Evolutionary conservation across 1,140 invertebrate species (phyloP).

Genomic region (Heliconius hewitsoni): DNA sequence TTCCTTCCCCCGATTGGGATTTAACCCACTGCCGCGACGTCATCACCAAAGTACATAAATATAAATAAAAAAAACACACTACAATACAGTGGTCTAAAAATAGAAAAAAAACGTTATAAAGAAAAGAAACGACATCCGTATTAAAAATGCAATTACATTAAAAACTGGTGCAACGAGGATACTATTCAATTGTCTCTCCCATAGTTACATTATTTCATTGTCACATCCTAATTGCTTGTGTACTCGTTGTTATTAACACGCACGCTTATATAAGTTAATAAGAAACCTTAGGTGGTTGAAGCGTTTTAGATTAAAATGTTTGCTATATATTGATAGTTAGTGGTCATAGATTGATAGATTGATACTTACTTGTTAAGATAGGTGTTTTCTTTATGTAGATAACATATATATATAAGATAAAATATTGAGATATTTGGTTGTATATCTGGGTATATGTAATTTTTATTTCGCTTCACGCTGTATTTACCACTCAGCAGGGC

Average conservation of each 20-base stretch:
- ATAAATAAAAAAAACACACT: too few relatives aligned
- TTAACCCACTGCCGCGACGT: too few relatives aligned
- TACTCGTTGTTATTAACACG: slow-evolving; percentile 2
- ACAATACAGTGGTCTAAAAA: background rate
- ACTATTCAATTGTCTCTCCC: background rate
- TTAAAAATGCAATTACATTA: background rate
- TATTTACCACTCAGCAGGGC: background rate
- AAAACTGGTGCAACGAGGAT: slow-evolving; percentile 10
- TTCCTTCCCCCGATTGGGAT: too few relatives aligned
- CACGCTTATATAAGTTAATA: slow-evolving; percentile 9
- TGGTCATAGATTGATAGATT: too few relatives aligned
- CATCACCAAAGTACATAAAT: too few relatives aligned
- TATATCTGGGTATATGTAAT: background rate
- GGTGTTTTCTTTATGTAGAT: too few relatives aligned
- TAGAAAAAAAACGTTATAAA: background rate
- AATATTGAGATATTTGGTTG: too few relatives aligned
- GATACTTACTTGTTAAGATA: too few relatives aligned
- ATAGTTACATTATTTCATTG: slow-evolving; percentile 20
- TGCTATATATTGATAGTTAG: background rate
- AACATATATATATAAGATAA: too few relatives aligned
- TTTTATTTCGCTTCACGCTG: too few relatives aligned
- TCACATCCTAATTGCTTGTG: slow-evolving; percentile 13
- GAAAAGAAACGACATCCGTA: background rate
- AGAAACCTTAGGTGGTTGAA: slow-evolving; percentile 12
- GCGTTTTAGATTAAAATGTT: slow-evolving; percentile 2